Evolutionary conservation across 2,797 vertebrate genomes (phyloP), one percentile per base, ranked within the genome.

Genomic region (Phalanger gymnotis): DNA sequence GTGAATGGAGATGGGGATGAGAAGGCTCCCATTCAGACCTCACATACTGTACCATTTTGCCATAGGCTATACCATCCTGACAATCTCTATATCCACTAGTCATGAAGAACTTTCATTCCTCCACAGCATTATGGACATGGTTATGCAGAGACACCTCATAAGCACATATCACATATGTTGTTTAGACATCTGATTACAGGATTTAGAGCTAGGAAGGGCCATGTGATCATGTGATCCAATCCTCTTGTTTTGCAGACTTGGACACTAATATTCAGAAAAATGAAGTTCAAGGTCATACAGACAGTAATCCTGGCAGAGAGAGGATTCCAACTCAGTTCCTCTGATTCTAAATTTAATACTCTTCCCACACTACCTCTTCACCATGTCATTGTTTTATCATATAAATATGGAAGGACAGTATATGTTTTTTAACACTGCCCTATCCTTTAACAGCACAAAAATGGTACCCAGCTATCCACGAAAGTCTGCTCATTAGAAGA

Each of bases 391-490:
- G 40, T 93, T 96, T 96, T 66, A 96, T 94, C 93, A 52, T 92
- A 53, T 66, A 96, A 97, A 97, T 57, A 89, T 95, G 54, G 90
- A 90, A 96, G 66, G 57, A 95, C 57, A 94, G 93, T 96, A 95
- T 95, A 93, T 53, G 54, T 96, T 95, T 92, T 93, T 96, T 97
- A 95, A 96, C 93, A 96, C 1, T 30, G 93, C 52, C 92, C 95
- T 28, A 0, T 90, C 58, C 94, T 97, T 97, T 98, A 94, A 96
- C 96, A 92, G 95, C 95, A 96, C 96, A 95, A 93, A 96, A 96
- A 6, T 93, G 95, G 94, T 92, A 94, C 30, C 53, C 55, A 95
- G 5, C 91, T 95, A 96, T 91, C 94, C 92, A 19, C 97, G 97
- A 97, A 97, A 97, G 92, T 97, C 96, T 94, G 73, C 96, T 96